Evolutionary conservation across 2,797 vertebrate species (phyloP).

Genomic region (Scarus forsteni): DNA sequence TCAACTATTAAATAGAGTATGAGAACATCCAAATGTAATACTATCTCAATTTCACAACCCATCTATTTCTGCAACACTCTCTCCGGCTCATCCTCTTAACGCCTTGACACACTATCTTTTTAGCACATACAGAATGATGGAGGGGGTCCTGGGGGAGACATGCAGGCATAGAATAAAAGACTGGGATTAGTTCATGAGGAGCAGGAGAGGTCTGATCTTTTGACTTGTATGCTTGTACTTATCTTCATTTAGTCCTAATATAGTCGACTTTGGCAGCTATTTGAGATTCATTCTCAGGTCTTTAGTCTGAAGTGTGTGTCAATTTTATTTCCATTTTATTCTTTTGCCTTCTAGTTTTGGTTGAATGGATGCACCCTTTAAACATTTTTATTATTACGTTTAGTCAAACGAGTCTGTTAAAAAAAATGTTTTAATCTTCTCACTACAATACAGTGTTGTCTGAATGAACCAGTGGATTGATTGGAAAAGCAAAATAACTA

Average conservation of each 20-base stretch:
- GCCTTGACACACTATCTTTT: slow-evolving; percentile 73
- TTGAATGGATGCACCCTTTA: too few species aligned
- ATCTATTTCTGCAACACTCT: slow-evolving; percentile 78
- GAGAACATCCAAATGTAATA: slow-evolving; percentile 75
- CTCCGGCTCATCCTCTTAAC: slow-evolving; percentile 74
- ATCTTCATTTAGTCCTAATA: background rate
- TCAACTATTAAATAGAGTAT: slow-evolving; percentile 72
- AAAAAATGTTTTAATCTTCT: too few species aligned
- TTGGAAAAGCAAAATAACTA: too few species aligned
- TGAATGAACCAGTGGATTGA: too few species aligned
- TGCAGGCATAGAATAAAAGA: slow-evolving; percentile 44
- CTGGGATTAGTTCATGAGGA: slow-evolving; percentile 39
- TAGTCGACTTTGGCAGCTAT: too few species aligned
- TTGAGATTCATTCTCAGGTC: too few species aligned
- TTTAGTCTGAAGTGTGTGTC: too few species aligned
- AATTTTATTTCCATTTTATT: too few species aligned
- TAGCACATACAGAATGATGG: slow-evolving; percentile 73
- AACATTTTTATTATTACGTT: too few species aligned
- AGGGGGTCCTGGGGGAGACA: slow-evolving; percentile 57
- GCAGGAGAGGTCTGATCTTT: slow-evolving; percentile 14
- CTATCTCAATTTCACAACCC: slow-evolving; percentile 79
- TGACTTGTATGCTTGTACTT: background rate
- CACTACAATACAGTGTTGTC: too few species aligned
- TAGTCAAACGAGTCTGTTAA: too few species aligned
- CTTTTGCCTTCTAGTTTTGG: too few species aligned